Conservation (phyloP, 2,113 vertebrate species). For the Notechis scutatus region DNA sequence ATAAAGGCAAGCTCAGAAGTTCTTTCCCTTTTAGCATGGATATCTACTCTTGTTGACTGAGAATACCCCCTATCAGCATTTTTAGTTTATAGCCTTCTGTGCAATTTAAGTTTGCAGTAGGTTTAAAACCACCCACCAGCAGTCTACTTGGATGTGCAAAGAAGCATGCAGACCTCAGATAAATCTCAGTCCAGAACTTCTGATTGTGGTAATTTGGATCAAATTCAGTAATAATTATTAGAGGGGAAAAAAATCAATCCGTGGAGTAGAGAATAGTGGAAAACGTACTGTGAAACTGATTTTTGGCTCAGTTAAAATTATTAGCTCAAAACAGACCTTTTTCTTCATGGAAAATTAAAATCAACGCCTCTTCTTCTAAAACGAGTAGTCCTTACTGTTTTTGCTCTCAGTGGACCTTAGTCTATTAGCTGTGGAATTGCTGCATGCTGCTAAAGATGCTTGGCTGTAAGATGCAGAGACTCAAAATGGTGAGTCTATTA, state of each 20-base stretch:
- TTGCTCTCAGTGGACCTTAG: not conserved
- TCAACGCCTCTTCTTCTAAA: not conserved
- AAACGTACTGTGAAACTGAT: slow-evolving; percentile 24
- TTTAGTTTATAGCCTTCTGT: slow-evolving; percentile 58
- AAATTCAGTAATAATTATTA: not conserved
- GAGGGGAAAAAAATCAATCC: not conserved
- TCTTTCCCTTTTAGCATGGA: slow-evolving; percentile 51
- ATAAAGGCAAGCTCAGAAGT: slow-evolving; percentile 48
- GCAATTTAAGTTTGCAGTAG: slow-evolving; percentile 3
- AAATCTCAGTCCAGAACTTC: slow-evolving; percentile 2
- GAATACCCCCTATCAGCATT: slow-evolving; percentile 62
- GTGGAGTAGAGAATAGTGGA: not conserved
- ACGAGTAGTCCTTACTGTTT: not conserved
- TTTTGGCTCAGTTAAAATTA: slow-evolving; percentile 26
- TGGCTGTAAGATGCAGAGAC: not conserved
- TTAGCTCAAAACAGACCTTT: slow-evolving; percentile 17
- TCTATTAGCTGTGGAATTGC: not conserved
- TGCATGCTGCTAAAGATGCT: not conserved
- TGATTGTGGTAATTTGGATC: not conserved
- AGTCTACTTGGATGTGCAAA: slow-evolving; percentile 44
- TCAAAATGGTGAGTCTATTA: not conserved
- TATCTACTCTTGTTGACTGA: slow-evolving; percentile 56
- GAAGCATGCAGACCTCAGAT: slow-evolving; percentile 45
- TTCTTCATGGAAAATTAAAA: not conserved
- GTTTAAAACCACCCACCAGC: slow-evolving; percentile 60